Evolutionary conservation across 1,140 invertebrate species (phyloP).

Genomic region (Heliconius nattereri): DNA sequence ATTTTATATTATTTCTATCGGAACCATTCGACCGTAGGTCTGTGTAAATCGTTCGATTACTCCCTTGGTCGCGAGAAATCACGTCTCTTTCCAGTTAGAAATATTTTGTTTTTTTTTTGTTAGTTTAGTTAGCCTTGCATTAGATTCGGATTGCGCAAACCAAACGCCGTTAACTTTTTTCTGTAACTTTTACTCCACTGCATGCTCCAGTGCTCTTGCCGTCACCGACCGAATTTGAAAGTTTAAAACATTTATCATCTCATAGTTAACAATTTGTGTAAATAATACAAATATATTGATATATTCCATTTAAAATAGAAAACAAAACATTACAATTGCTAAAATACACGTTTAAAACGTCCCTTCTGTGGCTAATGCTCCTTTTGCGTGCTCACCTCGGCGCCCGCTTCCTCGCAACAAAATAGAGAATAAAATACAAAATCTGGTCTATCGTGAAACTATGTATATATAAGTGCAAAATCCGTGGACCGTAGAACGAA

Average conservation of each 20-base stretch:
- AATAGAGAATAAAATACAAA: conserved; percentile 32
- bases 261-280: background rate
- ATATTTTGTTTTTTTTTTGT: conserved; percentile 19
- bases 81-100: conserved; percentile 8
- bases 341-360: conserved; percentile 10
- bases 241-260: background rate
- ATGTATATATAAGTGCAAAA: conserved; percentile 41
- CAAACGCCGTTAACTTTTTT: conserved; percentile 24
- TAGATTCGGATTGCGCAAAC: conserved; percentile 25
- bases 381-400: conserved; percentile 10
- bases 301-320: conserved; percentile 10
- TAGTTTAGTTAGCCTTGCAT: conserved; percentile 19
- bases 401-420: conserved; percentile 1
- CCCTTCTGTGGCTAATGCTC: background rate
- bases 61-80: background rate
- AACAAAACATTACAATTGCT: conserved; percentile 5
- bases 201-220: conserved; percentile 8
- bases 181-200: conserved; percentile 18
- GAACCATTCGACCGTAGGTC: conserved; percentile 24
- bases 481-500: conserved; percentile 51
- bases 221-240: background rate
- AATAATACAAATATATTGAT: conserved; percentile 1
- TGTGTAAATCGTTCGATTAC: conserved; percentile 18
- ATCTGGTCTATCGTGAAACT: conserved; percentile 35
- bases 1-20: conserved; percentile 30